Conservation (phyloP, 2,113 vertebrate genomes). For the Melanocharis versteri region DNA sequence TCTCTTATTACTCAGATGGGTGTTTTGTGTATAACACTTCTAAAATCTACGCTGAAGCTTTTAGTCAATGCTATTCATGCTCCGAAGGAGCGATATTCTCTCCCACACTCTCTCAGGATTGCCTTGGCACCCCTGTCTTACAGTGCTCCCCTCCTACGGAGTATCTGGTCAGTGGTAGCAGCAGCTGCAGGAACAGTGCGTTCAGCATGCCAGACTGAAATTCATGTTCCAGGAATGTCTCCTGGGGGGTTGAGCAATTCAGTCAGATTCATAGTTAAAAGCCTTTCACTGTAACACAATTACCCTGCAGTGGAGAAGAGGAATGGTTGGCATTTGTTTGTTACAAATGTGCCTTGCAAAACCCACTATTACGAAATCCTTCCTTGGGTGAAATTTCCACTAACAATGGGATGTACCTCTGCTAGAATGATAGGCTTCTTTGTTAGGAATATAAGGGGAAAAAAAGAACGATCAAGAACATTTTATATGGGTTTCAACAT, state of each 20-base stretch:
- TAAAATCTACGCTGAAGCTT: not conserved
- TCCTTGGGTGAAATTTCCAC: slow-evolving; percentile 22
- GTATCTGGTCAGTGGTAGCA: slow-evolving; percentile 41
- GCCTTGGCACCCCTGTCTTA: not conserved
- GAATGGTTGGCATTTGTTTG: slow-evolving; percentile 37
- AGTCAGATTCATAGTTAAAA: slow-evolving; percentile 42
- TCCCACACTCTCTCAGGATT: not conserved
- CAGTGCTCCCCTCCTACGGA: not conserved
- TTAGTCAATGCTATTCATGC: not conserved
- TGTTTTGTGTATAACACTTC: not conserved
- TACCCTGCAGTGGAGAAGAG: slow-evolving; percentile 31
- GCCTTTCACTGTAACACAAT: slow-evolving; percentile 53
- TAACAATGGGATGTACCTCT: not conserved
- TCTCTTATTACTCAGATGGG: not conserved
- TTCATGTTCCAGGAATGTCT: slow-evolving; percentile 71
- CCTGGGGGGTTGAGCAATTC: slow-evolving; percentile 57
- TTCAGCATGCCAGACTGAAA: slow-evolving; percentile 59
- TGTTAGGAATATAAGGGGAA: not conserved
- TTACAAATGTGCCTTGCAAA: slow-evolving; percentile 25
- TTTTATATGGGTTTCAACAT: not conserved
- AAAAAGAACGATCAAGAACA: not conserved
- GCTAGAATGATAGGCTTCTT: not conserved
- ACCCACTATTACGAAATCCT: not conserved
- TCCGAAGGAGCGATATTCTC: not conserved
- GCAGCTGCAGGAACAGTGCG: slow-evolving; percentile 41